Evolutionary conservation across 2,113 vertebrate genomes (phyloP).

Genomic region (Corythaixoides concolor): DNA sequence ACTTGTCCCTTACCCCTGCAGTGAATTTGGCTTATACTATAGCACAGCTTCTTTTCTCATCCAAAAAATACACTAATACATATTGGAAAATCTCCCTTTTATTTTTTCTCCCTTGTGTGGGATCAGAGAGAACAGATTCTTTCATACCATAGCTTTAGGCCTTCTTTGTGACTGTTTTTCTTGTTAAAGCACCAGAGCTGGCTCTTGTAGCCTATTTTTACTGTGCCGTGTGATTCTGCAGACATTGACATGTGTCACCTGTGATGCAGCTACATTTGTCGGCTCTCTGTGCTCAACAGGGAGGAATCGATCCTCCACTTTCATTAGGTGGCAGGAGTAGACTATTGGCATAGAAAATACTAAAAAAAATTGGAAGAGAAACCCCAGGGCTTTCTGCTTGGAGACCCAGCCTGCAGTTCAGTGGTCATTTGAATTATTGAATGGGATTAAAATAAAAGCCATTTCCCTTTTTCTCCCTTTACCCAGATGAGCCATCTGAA

Average conservation of each 20-base stretch:
- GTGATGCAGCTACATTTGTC: slow-evolving; percentile 62
- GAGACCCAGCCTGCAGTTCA: slow-evolving; percentile 46
- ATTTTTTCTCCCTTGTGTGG: slow-evolving; percentile 45
- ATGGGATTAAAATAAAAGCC: slow-evolving; percentile 69
- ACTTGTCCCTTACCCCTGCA: not conserved
- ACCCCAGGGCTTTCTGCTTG: slow-evolving; percentile 62
- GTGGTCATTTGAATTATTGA: slow-evolving; percentile 76
- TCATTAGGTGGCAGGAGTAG: slow-evolving; percentile 66
- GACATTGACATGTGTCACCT: slow-evolving; percentile 67
- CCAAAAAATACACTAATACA: slow-evolving; percentile 43
- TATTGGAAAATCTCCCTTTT: slow-evolving; percentile 61
- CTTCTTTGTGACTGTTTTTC: slow-evolving; percentile 63
- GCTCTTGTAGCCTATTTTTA: slow-evolving; percentile 62
- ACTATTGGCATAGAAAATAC: slow-evolving; percentile 60
- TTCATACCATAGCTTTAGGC: slow-evolving; percentile 69
- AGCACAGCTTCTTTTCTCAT: slow-evolving; percentile 48
- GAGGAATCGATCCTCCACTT: slow-evolving; percentile 65
- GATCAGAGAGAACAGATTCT: slow-evolving; percentile 58
- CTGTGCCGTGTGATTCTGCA: slow-evolving; percentile 60
- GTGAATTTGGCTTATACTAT: slow-evolving; percentile 33
- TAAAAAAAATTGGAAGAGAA: slow-evolving; percentile 46
- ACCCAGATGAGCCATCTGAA: slow-evolving; percentile 64
- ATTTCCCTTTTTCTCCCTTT: slow-evolving; percentile 64
- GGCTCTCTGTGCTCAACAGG: slow-evolving; percentile 54
- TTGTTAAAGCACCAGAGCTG: slow-evolving; percentile 58